Evolutionary conservation across 37 sponge, comb jelly and placozoan species (phyloP).

Genomic region (Haliclona indistincta): DNA sequence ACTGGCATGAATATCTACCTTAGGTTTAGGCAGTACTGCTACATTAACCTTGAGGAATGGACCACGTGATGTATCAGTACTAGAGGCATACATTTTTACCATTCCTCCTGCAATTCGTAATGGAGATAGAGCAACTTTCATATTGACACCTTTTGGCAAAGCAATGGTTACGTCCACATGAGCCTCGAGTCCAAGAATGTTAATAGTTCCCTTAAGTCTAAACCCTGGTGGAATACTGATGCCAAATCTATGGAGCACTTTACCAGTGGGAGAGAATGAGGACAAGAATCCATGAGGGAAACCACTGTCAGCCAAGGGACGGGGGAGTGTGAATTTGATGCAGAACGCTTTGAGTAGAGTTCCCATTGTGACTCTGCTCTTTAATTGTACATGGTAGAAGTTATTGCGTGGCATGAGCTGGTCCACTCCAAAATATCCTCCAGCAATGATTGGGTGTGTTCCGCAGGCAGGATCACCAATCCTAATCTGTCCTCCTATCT

Average conservation of each 20-base stretch:
- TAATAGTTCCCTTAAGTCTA: conserved; percentile 23
- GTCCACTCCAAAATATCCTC: conserved; percentile 16
- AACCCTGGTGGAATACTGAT: conserved; percentile 25
- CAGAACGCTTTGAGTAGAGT: too few species aligned
- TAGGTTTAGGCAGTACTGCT: neutral
- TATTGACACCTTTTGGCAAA: conserved; percentile 11
- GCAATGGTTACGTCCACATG: conserved; percentile 3
- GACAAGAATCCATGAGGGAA: conserved; percentile 30
- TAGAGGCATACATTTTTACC: conserved; percentile 21
- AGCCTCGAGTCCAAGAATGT: conserved; percentile 24
- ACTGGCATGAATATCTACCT: too few species aligned
- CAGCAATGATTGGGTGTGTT: conserved; percentile 8
- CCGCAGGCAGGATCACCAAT: too few species aligned
- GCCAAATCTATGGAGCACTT: neutral
- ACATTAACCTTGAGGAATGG: conserved; percentile 18
- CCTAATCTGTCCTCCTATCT: too few species aligned
- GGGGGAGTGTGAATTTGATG: too few species aligned
- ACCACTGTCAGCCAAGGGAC: conserved; percentile 26
- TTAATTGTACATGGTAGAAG: too few species aligned
- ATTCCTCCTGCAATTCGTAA: conserved; percentile 11
- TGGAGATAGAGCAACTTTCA: conserved; percentile 10
- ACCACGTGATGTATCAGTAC: conserved; percentile 3
- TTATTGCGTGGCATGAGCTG: conserved; percentile 3
- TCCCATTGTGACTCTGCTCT: too few species aligned
- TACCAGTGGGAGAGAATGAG: conserved; percentile 10